Conservation (phyloP, 1,140 invertebrate genomes). For the Zophobas morio region DNA sequence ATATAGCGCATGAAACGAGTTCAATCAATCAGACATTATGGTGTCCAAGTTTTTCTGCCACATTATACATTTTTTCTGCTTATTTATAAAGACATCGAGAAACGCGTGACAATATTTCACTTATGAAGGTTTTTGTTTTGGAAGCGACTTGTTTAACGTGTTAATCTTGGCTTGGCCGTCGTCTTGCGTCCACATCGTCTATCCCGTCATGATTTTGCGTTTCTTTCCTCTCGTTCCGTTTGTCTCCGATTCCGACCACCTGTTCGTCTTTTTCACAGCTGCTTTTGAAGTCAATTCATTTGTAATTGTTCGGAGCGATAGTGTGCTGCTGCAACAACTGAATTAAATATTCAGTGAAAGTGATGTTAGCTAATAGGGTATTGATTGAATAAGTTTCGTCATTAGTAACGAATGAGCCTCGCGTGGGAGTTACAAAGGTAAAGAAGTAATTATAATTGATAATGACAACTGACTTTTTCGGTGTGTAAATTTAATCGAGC, state of each 20-base stretch:
- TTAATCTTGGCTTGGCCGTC: constrained; percentile 48
- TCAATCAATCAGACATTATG: constrained; percentile 52
- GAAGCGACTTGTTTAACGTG: constrained; percentile 49
- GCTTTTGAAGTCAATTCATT: constrained; percentile 37
- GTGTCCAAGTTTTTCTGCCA: constrained; percentile 22
- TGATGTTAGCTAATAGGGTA: constrained; percentile 24
- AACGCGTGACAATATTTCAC: constrained; percentile 55
- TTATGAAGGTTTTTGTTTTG: constrained; percentile 52
- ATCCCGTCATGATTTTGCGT: constrained; percentile 36
- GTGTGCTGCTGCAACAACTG: constrained; percentile 3
- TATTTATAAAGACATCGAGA: constrained; percentile 51
- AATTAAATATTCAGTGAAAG: constrained; percentile 42
- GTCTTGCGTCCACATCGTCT: constrained; percentile 36
- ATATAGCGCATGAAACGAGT: constrained; percentile 45
- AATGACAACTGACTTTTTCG: not conserved
- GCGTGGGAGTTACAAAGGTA: not conserved
- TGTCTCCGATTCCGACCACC: constrained; percentile 46
- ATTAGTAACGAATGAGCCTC: constrained; percentile 1
- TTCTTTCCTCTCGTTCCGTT: constrained; percentile 37
- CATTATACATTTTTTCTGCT: constrained; percentile 36
- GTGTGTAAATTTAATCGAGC: not conserved
- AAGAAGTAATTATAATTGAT: not conserved
- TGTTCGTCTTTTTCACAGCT: constrained; percentile 50
- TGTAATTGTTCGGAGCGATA: constrained; percentile 44
- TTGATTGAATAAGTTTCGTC: not conserved